phyloP scores from a whole-genome alignment of 2,888 invertebrate genomes.

The Ligdia adustata region DNA sequence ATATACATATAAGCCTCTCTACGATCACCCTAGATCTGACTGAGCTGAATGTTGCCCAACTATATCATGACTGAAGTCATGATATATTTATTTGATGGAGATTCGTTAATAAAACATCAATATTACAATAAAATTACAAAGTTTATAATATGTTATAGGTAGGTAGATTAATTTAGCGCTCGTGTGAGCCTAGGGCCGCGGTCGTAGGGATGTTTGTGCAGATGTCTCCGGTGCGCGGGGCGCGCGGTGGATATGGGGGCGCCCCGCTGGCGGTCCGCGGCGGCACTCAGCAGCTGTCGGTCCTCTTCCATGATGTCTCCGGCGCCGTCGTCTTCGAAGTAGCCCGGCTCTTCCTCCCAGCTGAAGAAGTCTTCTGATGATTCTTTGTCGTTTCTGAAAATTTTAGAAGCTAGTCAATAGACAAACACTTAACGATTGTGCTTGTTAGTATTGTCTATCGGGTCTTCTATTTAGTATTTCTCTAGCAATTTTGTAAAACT shows the following conservation, averaged over 20 bases:
- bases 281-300: conserved; percentile 51
- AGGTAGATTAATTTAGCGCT: conserved; percentile 27
- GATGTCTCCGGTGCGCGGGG: conserved; percentile 75
- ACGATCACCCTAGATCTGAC: too few relatives aligned
- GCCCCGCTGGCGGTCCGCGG: conserved; percentile 36
- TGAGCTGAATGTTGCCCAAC: too few relatives aligned
- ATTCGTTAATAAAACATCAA: conserved; percentile 43
- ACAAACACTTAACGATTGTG: too few relatives aligned
- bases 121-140: conserved; percentile 28
- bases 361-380: conserved; percentile 57
- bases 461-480: too few relatives aligned
- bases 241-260: conserved; percentile 49
- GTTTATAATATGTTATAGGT: conserved; percentile 28
- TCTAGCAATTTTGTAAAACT: too few relatives aligned
- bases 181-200: conserved; percentile 62
- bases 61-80: too few relatives aligned
- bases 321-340: conserved; percentile 61
- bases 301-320: conserved; percentile 69
- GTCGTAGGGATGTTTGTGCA: conserved; percentile 80
- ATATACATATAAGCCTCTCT: too few relatives aligned
- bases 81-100: too few relatives aligned
- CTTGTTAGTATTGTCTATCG: too few relatives aligned
- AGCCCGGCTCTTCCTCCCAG: conserved; percentile 64
- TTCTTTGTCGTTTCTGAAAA: conserved; percentile 56
- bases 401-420: too few relatives aligned